Percentiles rank a stretch among this genome's conserved stretches.
These are phyloP conservation scores for Diplogasteroides magnus DNA, from an alignment of 1,140 invertebrate genomes.

Conservation along the genomic window DNA sequence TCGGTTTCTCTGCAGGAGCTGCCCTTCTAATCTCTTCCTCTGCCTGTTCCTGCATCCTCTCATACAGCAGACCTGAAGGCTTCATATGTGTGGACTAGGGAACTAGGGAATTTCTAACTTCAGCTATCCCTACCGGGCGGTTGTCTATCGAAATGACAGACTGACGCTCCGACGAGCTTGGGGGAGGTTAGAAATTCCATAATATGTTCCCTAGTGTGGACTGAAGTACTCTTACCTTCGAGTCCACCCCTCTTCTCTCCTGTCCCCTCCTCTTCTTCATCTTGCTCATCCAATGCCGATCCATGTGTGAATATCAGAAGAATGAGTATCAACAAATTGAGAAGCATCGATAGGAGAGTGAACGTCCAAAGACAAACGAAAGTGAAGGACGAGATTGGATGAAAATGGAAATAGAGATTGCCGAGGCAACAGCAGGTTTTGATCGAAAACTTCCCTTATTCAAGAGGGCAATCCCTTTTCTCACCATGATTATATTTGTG, in stretches of 20 bases:
- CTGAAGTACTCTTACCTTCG: background rate
- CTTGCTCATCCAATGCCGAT: no score
- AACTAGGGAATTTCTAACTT: no score
- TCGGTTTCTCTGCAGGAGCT: background rate
- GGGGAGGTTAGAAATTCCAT: background rate
- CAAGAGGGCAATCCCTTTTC: no score
- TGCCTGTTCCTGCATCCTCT: conserved; percentile 29
- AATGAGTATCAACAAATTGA: background rate
- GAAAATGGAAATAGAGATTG: no score
- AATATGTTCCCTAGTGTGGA: background rate
- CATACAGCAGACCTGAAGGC: no score
- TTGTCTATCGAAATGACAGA: no score
- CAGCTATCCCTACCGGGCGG: no score
- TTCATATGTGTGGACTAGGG: no score
- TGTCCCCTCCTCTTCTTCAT: background rate
- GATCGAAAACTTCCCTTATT: background rate
- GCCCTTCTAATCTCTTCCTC: no score
- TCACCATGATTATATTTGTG: no score
- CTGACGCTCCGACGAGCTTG: background rate
- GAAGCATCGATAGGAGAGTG: background rate
- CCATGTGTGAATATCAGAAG: background rate
- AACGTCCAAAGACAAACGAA: no score
- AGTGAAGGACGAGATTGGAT: no score
- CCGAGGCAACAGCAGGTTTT: background rate
- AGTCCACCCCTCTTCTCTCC: background rate